Conservation (phyloP, 2,113 vertebrate species). For the Eulemur rufifrons region DNA sequence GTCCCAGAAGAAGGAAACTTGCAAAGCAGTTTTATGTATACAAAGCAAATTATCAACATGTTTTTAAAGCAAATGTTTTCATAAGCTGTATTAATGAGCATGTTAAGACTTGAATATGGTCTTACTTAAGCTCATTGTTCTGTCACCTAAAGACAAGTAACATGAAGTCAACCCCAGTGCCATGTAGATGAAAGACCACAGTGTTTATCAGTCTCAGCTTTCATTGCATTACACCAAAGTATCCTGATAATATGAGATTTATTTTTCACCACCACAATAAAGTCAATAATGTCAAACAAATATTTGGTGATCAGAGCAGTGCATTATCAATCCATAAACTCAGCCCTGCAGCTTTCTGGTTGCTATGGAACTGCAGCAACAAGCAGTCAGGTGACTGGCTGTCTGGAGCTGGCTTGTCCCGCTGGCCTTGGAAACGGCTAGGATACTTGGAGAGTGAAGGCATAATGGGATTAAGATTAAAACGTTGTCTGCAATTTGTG, state of each 20-base stretch:
- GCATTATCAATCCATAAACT: not conserved
- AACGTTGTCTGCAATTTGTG: not conserved
- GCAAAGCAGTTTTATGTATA: not conserved
- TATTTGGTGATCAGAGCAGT: not conserved
- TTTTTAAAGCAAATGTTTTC: constrained; percentile 18
- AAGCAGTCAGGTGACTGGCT: not conserved
- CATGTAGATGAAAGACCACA: not conserved
- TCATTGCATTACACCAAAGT: not conserved
- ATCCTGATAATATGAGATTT: not conserved
- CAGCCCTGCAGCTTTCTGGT: not conserved
- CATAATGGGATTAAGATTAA: not conserved
- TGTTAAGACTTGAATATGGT: not conserved
- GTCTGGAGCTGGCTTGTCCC: no score
- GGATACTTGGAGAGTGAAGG: not conserved
- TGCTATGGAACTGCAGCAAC: not conserved
- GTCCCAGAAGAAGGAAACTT: not conserved
- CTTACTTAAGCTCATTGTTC: not conserved
- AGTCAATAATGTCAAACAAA: constrained; percentile 25
- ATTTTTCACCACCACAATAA: not conserved
- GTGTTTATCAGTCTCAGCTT: not conserved
- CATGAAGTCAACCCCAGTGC: not conserved
- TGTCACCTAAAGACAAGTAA: not conserved
- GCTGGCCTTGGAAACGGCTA: not conserved
- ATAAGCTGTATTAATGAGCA: not conserved
- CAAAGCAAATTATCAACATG: constrained; percentile 7